Evolutionary conservation across 2,113 vertebrate genomes (phyloP), one percentile per base, ranked within the genome.

Genomic region (Lepus europaeus): DNA sequence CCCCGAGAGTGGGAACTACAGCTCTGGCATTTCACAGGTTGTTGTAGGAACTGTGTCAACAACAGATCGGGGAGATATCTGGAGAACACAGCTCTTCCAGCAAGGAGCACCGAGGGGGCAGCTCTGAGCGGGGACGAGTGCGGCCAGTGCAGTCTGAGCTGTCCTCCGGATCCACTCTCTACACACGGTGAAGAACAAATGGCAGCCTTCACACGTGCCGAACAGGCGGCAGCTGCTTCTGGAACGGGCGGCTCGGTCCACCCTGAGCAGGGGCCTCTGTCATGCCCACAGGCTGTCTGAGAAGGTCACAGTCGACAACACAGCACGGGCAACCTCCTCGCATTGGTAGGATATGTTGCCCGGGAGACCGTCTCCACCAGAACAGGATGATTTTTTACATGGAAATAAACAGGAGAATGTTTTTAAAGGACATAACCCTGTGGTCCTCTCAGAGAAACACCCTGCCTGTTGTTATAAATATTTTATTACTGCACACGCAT

Each of bases 361-460:
- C 68, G 9, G 95, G 97, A 96, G 93, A 97, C 87, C 0, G 4
- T 31, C 83, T 94, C 20, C 20, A 69, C 10, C 20, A 64, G 82
- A 94, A 83, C 51, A 11, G 61, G 89, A 79, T n/a, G 78, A 77
- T 88, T 78, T 94, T 96, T 96, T 56, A 94, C 51, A 33, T 1
- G 17, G 95, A 96, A 95, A 86, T 82, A 94, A 93, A 90, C 81
- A 95, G 87, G 64, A 92, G 69, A 25, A 73, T 92, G 77, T 96
- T 96, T 95, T 85, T 84, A 93, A 82, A 95, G 97, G 95, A 95
- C 95, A 87, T 66, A 89, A 93, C 88, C 95, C 76, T 61, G 0
- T 22, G 81, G 59, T 81, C 84, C 63, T 88, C 85, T 89, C 61
- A 3, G 61, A 94, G 88, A 93, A 86, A 80, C 69, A 63, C 56